Evolutionary conservation across 1,140 invertebrate species (phyloP), one percentile per base, ranked within the genome.

Genomic region (Dryas iulia): DNA sequence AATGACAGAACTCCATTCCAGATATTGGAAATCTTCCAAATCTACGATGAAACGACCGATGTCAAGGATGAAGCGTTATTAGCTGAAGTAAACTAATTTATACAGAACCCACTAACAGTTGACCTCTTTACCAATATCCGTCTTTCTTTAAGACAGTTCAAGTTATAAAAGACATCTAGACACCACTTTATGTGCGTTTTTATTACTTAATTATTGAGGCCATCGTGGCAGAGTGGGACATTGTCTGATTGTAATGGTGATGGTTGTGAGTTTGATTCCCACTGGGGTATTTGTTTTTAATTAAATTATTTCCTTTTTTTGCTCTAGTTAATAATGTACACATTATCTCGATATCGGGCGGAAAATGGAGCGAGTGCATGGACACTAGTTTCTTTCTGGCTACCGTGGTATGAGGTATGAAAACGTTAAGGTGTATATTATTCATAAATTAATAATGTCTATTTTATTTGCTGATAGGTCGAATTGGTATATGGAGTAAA

Each of bases 11-110:
- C 21, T 18, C 18, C 39, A 47, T 47, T 47, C 39, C 39, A 21
- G 14, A 47, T 47, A 47, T 47, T 47, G 39, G 39, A 21, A 47
- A 7, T 21, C 14, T 47, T 47, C 39, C 39, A 47, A 47, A 47
- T 47, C 39, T 47, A 47, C 39, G 39, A 47, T 10, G 3, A 47
- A 47, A 21, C 39, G 39, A 21, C 18, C 5, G 39, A 47, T 47
- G 39, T 47, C 18, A 47, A 47, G 39, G 39, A 47, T 14, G 8
- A 47, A 8, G 18, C 39, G 10, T 18, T 47, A 47, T 47, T 47
- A 21, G 39, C 39, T 47, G 39, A 10, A 47, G 39, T 47, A 47
- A 47, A 47, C 39, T 47, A 47, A 47, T 47, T 47, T 47, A 47
- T 14, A 47, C 6, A 2, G 18, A 28, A 47, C 5, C 39, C 39